Evolutionary conservation across 2,113 vertebrate genomes (phyloP), one percentile per base, ranked within the genome.

Genomic region (Hemiprocne comata): DNA sequence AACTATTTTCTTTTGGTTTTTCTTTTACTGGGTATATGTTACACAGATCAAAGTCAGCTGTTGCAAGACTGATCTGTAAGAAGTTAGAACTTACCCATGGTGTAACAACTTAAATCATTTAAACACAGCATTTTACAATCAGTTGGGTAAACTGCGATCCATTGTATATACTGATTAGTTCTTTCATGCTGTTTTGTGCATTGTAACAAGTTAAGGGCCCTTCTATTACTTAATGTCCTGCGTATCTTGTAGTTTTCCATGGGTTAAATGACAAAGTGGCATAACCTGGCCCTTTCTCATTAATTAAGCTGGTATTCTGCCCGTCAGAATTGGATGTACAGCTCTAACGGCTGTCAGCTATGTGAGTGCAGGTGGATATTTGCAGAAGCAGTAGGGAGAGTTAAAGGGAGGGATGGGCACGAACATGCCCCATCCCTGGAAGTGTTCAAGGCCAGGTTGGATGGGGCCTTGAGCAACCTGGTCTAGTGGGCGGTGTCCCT

Each of bases 121-220:
- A 97, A 98, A 97, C 92, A 83, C 95, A 97, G 95, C 91, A 95
- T 97, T 96, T 97, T 97, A 95, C 96, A 97, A 98, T 98, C 97
- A 97, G 94, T 96, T 98, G 97, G 97, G 98, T 98, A 98, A 96
- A 93, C 97, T 97, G 97, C 97, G 95, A 98, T 98, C 97, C 98
- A 96, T 97, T 98, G 98, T 98, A 98, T 98, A 98, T 98, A 98
- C 95, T 97, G 95, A 97, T 97, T 96, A 96, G 96, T 97, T 98
- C 93, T 96, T 95, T 98, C 97, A 95, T 97, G 97, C 96, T 97
- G 90, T 97, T 97, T 96, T 97, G 97, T 97, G 93, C 96, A 97
- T 97, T 97, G 98, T 97, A 97, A 91, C 97, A 97, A 98, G 97
- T 93, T 96, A 95, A 97, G 97, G 98, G 98, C 97, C 98, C 97